phyloP scores from a whole-genome alignment of 2,888 invertebrate species.

The Heterodera filipjevi region DNA sequence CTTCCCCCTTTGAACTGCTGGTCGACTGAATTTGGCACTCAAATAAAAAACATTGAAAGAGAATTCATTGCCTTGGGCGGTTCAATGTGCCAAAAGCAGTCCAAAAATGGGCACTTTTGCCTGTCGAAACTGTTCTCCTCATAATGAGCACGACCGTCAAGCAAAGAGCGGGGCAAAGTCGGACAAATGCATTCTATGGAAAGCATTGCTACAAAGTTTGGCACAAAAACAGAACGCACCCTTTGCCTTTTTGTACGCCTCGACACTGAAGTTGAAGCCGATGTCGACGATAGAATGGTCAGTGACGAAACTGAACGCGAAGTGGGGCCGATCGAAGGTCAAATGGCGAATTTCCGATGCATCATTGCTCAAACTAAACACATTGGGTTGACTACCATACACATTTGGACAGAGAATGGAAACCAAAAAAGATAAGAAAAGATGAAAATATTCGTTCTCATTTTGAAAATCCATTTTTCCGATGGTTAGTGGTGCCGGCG shows the following conservation, averaged over 20 bases:
- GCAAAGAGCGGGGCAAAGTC: conserved; percentile 25
- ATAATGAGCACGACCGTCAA: conserved; percentile 4
- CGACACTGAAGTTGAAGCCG: conserved; percentile 41
- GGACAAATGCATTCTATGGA: conserved; percentile 38
- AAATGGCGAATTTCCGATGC: conserved; percentile 35
- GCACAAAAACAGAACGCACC: conserved; percentile 20
- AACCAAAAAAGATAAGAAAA: too few relatives aligned
- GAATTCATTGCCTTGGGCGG: conserved; percentile 1
- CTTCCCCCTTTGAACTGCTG: neutral
- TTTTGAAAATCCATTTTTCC: too few relatives aligned
- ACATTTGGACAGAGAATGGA: too few relatives aligned
- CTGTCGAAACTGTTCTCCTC: conserved; percentile 3
- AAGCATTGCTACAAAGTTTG: too few relatives aligned
- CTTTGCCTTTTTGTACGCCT: conserved; percentile 25
- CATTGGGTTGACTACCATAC: neutral
- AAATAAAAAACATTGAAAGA: neutral
- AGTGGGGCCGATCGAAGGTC: conserved; percentile 33
- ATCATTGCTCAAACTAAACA: conserved; percentile 33
- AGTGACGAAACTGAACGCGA: conserved; percentile 34
- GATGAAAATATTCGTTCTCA: too few relatives aligned
- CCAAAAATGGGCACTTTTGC: conserved; percentile 35
- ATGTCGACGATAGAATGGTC: conserved; percentile 38
- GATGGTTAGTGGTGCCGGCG: too few relatives aligned
- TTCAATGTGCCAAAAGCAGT: conserved; percentile 38
- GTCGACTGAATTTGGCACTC: neutral